phyloP scores from a whole-genome alignment of 2,797 vertebrate species.

The Otolemur crassicaudatus region DNA sequence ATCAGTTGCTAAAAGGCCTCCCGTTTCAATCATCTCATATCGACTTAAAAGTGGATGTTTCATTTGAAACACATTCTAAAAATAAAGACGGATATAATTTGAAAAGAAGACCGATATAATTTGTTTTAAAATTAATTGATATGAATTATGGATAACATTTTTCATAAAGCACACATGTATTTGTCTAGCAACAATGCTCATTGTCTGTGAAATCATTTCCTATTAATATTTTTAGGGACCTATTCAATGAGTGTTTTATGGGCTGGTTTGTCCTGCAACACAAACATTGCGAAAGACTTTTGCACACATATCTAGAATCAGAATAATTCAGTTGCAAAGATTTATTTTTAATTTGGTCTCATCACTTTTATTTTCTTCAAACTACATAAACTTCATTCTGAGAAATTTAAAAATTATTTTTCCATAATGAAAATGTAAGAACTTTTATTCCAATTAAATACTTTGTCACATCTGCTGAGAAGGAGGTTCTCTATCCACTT shows the following conservation, averaged over 20 bases:
- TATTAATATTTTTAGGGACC: background rate
- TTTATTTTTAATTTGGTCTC: constrained; percentile 5
- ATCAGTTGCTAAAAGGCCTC: background rate
- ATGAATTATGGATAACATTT: background rate
- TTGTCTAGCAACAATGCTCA: background rate
- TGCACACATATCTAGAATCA: background rate
- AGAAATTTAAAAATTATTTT: constrained; percentile 22
- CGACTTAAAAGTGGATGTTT: background rate
- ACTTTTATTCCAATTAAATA: constrained; percentile 42
- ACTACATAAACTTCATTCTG: constrained; percentile 27
- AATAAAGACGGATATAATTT: background rate
- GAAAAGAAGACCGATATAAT: background rate
- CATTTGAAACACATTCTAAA: background rate
- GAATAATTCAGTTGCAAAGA: background rate
- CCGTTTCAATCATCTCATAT: background rate
- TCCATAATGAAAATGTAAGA: constrained; percentile 31
- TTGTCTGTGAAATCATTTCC: background rate
- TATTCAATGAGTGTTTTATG: constrained; percentile 1
- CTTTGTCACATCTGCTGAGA: constrained; percentile 36
- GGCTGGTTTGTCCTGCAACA: background rate
- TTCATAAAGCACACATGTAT: background rate
- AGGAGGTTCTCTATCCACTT: constrained; percentile 7
- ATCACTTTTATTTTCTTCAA: background rate
- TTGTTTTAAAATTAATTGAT: background rate
- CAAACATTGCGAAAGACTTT: background rate